Base-by-base conservation (phyloP, 2,888 invertebrate genomes). In the Drosophila histrio region DNA sequence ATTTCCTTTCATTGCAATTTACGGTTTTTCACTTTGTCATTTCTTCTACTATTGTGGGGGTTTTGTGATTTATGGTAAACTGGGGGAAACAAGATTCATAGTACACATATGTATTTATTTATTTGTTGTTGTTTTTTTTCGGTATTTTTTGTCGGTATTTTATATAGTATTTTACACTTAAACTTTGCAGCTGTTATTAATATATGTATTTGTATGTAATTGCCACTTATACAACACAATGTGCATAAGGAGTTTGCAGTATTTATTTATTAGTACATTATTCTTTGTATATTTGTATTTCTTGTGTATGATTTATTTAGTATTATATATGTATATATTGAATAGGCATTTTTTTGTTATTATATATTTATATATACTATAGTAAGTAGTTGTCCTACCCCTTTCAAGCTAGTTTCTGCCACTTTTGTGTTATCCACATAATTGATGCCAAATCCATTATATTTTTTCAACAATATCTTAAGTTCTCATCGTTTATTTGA, bases 201-300 rank as follows among this genome's bases (percentile, higher is more conserved):
- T 71, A 56, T 59, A 56, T 50, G 32, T 57, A 39, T 30, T 15
- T 49, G 7, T 53, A 28, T 66, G 22, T 54, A 49, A 49, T 70
- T 70, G 54, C 71, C 72, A 64, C 57, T 72, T 70, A 75, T 56
- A 49, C 52, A 75, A 75, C 59, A 58, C 69, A 15, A 52, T 62
- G 72, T 74, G 70, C 70, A 70, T 43, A 41, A 19, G 57, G 38
- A 63, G 19, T 68, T 74, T 39, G 36, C 49, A 60, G 57, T 62
- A 62, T 74, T 59, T 58, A 21, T 24, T 9, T 36, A 19, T 43
- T 22, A 38, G 39, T 54, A 54, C 44, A n/a, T 50, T 38, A 36
- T 26, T 46, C 9, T 38, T 47, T 61, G 19, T 54, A 39, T n/a
- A n/a, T 39, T 57, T 26, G 26, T 47, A 21, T 21, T 30, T 47